Base-by-base conservation (phyloP, 2,888 invertebrate genomes). In the Isoperla grammatica region DNA sequence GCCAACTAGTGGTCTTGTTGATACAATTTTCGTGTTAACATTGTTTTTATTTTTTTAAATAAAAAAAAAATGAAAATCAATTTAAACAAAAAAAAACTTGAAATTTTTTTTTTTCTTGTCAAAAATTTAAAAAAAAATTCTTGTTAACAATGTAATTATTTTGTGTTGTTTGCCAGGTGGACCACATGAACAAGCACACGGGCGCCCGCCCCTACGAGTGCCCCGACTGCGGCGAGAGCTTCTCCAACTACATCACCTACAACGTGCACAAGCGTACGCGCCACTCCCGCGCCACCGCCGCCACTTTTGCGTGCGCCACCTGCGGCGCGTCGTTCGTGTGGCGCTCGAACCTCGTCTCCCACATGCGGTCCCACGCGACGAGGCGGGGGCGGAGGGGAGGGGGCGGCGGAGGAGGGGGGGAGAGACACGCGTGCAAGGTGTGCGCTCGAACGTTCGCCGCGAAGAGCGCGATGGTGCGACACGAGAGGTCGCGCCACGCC, bases 221-320 rank as follows among this genome's bases (percentile, higher is more conserved):
- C 39, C 17, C 37, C 2, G 17, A 37, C 53, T 53, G 53, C 40
- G 37, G 19, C 15, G 53, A 37, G 6, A 53, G 12, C 11, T 53
- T 53, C 53, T 37, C 53, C 53, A 53, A 53, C 53, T 53, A 53
- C 53, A 53, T 53, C 39, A 53, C 53, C 39, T 53, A 37, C 53
- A 53, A 53, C 53, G 53, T 53, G 4, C 53, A 53, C 53, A 53
- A 53, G 53, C 53, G 53, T 3, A 53, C 53, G 37, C 53, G 53
- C 15, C 45, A 45, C 45, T 11, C 45, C 6, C 15, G 5, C 17
- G 29, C 22, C 29, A 50, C 12, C 23, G 8, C 49, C 13, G 13
- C 2, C 19, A 12, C 35, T 20, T 39, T 39, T 19, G 19, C 39
- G 3, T 53, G 53, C 39, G 39, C 35, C 39, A 17, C 37, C 11